A percentile compares a stretch with the other conserved stretches of the same genome.
These are phyloP conservation scores for Scaptomyza tumidula DNA, from an alignment of 2,888 invertebrate species.

Conservation along the genomic window DNA sequence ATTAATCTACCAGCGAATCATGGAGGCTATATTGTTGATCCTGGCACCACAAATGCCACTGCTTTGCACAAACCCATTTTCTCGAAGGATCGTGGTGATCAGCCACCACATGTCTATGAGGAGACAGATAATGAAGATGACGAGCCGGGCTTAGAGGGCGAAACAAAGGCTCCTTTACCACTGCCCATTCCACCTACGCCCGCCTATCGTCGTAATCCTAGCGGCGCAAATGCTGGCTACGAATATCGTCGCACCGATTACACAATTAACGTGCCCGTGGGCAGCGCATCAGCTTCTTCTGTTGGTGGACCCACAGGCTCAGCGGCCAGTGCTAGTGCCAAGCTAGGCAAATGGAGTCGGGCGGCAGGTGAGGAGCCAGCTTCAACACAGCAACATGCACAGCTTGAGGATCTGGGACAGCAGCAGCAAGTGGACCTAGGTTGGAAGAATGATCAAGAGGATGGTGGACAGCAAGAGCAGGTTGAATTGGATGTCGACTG, in stretches of 20 bases:
- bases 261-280: constrained; percentile 55
- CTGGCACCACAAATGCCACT: constrained; percentile 70
- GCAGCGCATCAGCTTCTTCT: constrained; percentile 55
- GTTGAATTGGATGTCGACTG: constrained; percentile 30
- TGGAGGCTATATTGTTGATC: constrained; percentile 68
- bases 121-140: constrained; percentile 78
- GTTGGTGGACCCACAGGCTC: constrained; percentile 56
- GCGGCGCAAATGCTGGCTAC: constrained; percentile 34
- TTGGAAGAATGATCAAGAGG: constrained; percentile 39
- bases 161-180: constrained; percentile 48
- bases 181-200: constrained; percentile 45
- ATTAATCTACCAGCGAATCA: constrained; percentile 65
- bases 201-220: constrained; percentile 1
- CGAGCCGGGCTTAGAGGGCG: constrained; percentile 80
- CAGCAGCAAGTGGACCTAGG: constrained; percentile 48
- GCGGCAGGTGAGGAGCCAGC: constrained; percentile 59
- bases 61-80: constrained; percentile 64
- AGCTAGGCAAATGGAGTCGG: constrained; percentile 54
- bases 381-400: constrained; percentile 63
- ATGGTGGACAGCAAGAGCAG: constrained; percentile 52
- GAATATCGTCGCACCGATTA: constrained; percentile 66
- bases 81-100: constrained; percentile 83
- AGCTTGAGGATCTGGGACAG: constrained; percentile 48
- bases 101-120: constrained; percentile 82
- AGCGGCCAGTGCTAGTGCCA: constrained; percentile 58